Base-by-base conservation (phyloP, 2,888 invertebrate species). In the Heliconius hortense region DNA sequence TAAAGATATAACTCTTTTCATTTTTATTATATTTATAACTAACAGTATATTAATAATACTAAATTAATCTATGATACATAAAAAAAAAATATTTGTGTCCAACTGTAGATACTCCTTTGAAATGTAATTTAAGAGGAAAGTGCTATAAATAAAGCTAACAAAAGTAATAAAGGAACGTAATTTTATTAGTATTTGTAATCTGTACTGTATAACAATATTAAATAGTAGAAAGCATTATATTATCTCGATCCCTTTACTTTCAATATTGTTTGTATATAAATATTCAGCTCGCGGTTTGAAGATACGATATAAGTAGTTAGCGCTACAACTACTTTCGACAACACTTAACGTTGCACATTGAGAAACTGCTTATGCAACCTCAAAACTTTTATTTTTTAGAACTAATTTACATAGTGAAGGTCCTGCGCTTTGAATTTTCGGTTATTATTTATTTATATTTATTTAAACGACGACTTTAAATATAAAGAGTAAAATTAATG, bases 201-300 rank as follows among this genome's bases (percentile, higher is more conserved):
- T 24, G 31, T 73, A 71, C 71, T 73, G n/a, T 48, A 18, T 28
- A 26, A 71, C 63, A 75, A 73, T 68, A 71, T 24, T 71, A 76
- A 76, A 64, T 28, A 76, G 70, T 74, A 71, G 75, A 77, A 77
- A 77, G 74, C 56, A 1, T 74, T 62, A 35, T 73, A 53, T 53
- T 63, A 53, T 69, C 24, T 62, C 68, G 15, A 43, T 28, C 56
- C 15, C 43, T 69, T 69, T 48, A 31, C 31, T 28, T 69, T 69
- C 69, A 69, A 69, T 69, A 69, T 56, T 56, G 56, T 56, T 56
- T 66, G 39, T 39, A 66, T 66, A 66, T 56, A 56, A 69, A 56
- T 69, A 69, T 69, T 69, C 69, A 69, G 69, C n/a, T 24, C 69
- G 56, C 56, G 69, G 18, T 31, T 69, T 69, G 7, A 15, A 53